Percentiles rank a stretch among this genome's conserved stretches.
Conservation (phyloP, 2,797 vertebrate genomes). For the Clarias platycephalus region DNA sequence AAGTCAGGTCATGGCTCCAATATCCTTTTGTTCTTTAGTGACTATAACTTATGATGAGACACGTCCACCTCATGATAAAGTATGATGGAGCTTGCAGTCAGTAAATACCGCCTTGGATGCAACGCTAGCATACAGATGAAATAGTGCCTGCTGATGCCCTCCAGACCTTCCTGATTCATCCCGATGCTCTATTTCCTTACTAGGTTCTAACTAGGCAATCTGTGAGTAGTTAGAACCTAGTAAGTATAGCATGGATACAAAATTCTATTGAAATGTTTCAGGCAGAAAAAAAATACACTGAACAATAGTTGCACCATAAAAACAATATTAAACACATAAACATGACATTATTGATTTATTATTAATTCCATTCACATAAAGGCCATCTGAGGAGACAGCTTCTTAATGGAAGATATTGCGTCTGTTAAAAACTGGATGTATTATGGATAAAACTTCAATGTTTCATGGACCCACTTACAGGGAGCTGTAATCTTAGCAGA, state of each 20-base stretch:
- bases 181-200: neutral
- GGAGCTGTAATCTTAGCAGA: neutral
- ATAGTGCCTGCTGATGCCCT: neutral
- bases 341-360: neutral
- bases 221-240: no score
- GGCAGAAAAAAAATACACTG: neutral
- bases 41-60: conserved; percentile 29
- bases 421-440: neutral
- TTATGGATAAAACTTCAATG: neutral
- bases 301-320: neutral
- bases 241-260: neutral
- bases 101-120: neutral
- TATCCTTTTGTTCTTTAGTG: conserved; percentile 23
- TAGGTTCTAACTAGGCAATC: no score
- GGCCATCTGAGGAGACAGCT: neutral
- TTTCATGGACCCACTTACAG: neutral
- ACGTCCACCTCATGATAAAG: conserved; percentile 10
- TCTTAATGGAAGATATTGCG: neutral
- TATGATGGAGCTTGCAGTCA: conserved; percentile 11
- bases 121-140: neutral
- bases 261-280: neutral
- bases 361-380: neutral
- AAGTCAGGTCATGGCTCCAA: conserved; percentile 25
- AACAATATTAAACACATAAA: neutral
- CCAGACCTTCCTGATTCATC: neutral